These are phyloP conservation scores for Clivina fossor DNA, from an alignment of 2,888 invertebrate species.

Conservation along the genomic window DNA sequence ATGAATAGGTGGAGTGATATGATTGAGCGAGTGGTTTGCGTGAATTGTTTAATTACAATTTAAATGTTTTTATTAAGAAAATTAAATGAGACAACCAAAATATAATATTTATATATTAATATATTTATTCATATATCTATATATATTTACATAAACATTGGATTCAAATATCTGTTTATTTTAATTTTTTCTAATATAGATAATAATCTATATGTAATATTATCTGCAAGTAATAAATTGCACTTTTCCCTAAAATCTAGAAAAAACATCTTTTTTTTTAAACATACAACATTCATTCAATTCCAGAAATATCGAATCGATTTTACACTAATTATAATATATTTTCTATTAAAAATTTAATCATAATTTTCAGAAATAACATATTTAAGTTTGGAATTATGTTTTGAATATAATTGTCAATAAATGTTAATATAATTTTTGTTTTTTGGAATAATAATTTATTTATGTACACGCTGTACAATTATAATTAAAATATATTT, in stretches of 20 bases:
- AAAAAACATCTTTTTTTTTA: too few relatives aligned
- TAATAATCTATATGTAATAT: slow-evolving; percentile 30
- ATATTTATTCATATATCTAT: slow-evolving; percentile 27
- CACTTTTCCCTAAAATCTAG: slow-evolving; percentile 30
- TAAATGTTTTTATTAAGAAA: not conserved
- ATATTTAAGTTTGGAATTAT: too few relatives aligned
- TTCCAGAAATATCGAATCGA: slow-evolving; percentile 1
- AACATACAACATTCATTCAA: slow-evolving; percentile 26
- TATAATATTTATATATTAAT: slow-evolving; percentile 30
- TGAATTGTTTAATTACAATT: too few relatives aligned
- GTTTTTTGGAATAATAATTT: too few relatives aligned
- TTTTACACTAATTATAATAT: not conserved
- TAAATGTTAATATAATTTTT: too few relatives aligned
- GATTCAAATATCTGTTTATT: too few relatives aligned
- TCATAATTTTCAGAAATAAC: too few relatives aligned
- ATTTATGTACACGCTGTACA: too few relatives aligned
- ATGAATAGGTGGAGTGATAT: not conserved
- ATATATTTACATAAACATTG: slow-evolving; percentile 25
- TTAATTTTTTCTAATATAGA: slow-evolving; percentile 29
- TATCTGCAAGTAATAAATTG: slow-evolving; percentile 32
- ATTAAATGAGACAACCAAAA: slow-evolving; percentile 15
- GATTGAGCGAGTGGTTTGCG: too few relatives aligned
- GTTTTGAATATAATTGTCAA: too few relatives aligned
- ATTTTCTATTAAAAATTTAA: too few relatives aligned
- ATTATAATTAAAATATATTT: too few relatives aligned